Conservation (phyloP, 2,888 invertebrate genomes). For the Alsophila aescularia region DNA sequence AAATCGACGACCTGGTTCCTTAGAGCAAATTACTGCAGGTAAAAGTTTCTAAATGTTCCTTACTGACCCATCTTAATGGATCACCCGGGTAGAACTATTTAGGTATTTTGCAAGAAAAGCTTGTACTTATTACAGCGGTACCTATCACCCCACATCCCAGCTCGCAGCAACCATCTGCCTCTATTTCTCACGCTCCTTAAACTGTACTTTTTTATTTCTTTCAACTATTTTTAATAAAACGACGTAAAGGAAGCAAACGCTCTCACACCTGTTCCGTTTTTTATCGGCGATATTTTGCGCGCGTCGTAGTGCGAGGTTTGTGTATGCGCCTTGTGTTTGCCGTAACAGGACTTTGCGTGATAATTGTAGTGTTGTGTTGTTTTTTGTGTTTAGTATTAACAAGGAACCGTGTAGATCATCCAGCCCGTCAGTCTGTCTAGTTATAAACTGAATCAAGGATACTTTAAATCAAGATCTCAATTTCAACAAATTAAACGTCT, state of each 20-base stretch:
- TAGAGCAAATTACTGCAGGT: too few species aligned
- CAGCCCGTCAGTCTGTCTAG: too few species aligned
- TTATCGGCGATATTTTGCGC: conserved; percentile 7
- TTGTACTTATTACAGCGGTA: not conserved
- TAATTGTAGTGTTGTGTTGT: not conserved
- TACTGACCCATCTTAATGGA: too few species aligned
- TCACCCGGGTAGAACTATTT: too few species aligned
- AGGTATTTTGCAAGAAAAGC: too few species aligned
- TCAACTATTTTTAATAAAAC: conserved; percentile 23
- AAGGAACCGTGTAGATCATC: too few species aligned
- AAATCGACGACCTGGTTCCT: too few species aligned
- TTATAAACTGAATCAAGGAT: too few species aligned
- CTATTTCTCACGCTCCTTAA: conserved; percentile 35
- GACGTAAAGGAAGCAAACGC: conserved; percentile 32
- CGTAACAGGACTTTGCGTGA: not conserved
- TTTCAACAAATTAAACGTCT: too few species aligned
- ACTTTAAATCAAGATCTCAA: too few species aligned
- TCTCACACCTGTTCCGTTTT: conserved; percentile 19
- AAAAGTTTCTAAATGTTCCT: too few species aligned
- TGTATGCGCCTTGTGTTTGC: not conserved
- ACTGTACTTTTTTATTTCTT: conserved; percentile 17
- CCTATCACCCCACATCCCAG: conserved; percentile 9
- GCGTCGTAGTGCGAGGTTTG: not conserved
- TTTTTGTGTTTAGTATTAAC: too few species aligned
- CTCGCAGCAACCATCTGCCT: conserved; percentile 32